Evolutionary conservation across 2,797 vertebrate species (phyloP).

Genomic region (Pyrocephalus nanus): DNA sequence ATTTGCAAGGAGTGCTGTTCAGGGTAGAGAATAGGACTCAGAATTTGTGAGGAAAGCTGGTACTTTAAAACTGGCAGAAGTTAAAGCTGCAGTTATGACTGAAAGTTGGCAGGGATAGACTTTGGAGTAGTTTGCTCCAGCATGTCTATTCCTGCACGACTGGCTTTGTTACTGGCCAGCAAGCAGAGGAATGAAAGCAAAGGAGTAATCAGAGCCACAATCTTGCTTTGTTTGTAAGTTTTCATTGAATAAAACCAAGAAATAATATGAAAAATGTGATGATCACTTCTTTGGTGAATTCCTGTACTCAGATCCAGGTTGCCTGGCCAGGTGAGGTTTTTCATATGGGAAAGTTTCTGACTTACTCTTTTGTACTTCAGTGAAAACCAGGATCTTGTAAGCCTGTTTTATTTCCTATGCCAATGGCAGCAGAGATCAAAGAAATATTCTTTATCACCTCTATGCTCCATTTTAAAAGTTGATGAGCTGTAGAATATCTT

Average conservation of each 20-base stretch:
- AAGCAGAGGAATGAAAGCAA: neutral
- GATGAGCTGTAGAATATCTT: constrained; percentile 44
- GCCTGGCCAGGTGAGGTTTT: neutral
- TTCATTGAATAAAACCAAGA: neutral
- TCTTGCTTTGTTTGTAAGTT: neutral
- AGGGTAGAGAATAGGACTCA: neutral
- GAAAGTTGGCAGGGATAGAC: neutral
- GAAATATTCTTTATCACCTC: constrained; percentile 23
- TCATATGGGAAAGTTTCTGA: neutral
- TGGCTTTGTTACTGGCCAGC: neutral
- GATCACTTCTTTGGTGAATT: neutral
- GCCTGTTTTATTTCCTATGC: neutral
- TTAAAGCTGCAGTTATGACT: neutral
- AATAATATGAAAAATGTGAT: neutral
- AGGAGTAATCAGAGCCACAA: neutral
- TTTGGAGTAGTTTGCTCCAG: neutral
- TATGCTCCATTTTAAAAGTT: constrained; percentile 22
- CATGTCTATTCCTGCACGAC: neutral
- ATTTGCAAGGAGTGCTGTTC: neutral
- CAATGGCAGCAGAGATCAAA: constrained; percentile 15
- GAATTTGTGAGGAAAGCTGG: neutral
- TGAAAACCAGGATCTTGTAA: neutral
- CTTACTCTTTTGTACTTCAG: neutral
- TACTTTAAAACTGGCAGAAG: neutral
- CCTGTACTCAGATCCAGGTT: neutral